These are phyloP conservation scores for Phylloscopus trochilus DNA, from an alignment of 2,113 vertebrate species.

Conservation along the genomic window DNA sequence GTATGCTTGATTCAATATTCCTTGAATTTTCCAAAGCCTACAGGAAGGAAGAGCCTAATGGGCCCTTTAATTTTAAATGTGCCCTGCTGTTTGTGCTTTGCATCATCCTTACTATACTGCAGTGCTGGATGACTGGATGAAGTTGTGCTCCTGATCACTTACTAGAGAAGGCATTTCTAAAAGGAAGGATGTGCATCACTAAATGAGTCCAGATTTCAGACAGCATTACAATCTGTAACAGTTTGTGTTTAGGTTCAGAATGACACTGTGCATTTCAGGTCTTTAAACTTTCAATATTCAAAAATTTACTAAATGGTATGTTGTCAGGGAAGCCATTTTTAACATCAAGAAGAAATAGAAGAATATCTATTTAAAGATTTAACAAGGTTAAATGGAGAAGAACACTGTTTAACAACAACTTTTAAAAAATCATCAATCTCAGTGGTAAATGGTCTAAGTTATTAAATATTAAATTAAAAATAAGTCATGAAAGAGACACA, in stretches of 20 bases:
- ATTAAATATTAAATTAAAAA: neutral
- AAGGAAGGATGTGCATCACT: neutral
- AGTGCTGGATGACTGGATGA: neutral
- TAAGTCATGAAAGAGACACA: neutral
- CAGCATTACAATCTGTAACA: neutral
- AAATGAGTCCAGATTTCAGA: neutral
- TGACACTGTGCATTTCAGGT: neutral
- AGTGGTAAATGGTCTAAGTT: neutral
- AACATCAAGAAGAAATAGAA: neutral
- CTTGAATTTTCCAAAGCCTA: neutral
- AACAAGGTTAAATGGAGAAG: neutral
- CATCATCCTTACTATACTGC: neutral
- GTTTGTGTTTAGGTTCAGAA: neutral
- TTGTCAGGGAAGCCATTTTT: neutral
- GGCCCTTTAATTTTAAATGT: neutral
- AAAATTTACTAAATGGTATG: neutral
- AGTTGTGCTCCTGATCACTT: neutral
- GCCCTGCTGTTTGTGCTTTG: neutral
- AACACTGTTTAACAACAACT: neutral
- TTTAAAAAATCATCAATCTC: neutral
- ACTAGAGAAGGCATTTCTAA: neutral
- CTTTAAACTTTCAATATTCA: neutral
- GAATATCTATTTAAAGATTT: neutral
- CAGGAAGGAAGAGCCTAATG: neutral
- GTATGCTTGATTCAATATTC: neutral